Evolutionary conservation across 1,140 invertebrate species (phyloP).

Genomic region (Kradibia gibbosae): DNA sequence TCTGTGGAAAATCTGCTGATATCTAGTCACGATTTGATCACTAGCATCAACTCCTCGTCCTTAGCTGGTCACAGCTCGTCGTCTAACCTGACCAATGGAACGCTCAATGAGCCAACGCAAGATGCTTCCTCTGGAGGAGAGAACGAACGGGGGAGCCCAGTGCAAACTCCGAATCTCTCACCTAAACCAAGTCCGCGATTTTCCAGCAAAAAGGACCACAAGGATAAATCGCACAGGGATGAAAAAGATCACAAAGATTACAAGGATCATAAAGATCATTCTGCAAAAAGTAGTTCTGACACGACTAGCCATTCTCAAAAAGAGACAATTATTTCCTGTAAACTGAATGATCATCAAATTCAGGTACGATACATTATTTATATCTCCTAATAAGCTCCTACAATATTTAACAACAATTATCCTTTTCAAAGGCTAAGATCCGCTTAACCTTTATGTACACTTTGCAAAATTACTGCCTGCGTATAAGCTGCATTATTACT

Average conservation of each 20-base stretch:
- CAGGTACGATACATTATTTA: constrained; percentile 55
- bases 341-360: constrained; percentile 59
- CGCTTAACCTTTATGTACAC: no score
- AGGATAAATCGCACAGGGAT: constrained; percentile 49
- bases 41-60: constrained; percentile 68
- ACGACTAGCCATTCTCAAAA: constrained; percentile 49
- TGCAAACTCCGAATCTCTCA: constrained; percentile 72
- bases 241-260: constrained; percentile 52
- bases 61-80: constrained; percentile 59
- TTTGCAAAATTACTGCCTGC: no score
- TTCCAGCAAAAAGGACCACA: constrained; percentile 67
- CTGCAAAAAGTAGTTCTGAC: constrained; percentile 56
- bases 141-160: constrained; percentile 71
- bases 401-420: not conserved
- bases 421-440: not conserved
- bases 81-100: constrained; percentile 59
- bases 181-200: constrained; percentile 71
- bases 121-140: constrained; percentile 57
- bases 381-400: constrained; percentile 3
- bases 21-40: constrained; percentile 78
- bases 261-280: constrained; percentile 56
- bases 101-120: constrained; percentile 58
- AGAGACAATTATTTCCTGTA: constrained; percentile 54
- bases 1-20: constrained; percentile 78
- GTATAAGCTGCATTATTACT: no score